These are phyloP conservation scores for Diarsia mendica DNA, from an alignment of 2,888 invertebrate genomes.

Conservation along the genomic window DNA sequence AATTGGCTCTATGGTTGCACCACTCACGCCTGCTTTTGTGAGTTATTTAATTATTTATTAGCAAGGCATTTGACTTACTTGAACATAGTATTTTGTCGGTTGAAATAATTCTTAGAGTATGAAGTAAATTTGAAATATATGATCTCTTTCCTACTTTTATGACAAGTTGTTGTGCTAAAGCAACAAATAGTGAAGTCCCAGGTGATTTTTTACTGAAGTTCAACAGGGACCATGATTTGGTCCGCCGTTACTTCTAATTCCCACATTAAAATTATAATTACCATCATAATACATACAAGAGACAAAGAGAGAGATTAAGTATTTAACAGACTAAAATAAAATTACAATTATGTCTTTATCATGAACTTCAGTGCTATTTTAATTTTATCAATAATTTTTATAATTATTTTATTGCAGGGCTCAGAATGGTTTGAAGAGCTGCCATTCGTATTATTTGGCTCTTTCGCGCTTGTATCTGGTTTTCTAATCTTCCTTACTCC, in stretches of 20 bases:
- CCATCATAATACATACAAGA: too few relatives aligned
- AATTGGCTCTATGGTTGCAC: slow-evolving; percentile 91
- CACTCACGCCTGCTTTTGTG: slow-evolving; percentile 91
- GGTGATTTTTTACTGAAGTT: not conserved
- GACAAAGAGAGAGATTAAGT: too few relatives aligned
- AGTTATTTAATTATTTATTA: slow-evolving; percentile 64
- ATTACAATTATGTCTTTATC: not conserved
- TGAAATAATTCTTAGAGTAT: not conserved
- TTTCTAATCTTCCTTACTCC: slow-evolving; percentile 88
- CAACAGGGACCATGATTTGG: not conserved
- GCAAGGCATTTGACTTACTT: not conserved
- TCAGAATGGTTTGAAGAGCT: slow-evolving; percentile 78
- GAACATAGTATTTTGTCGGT: not conserved
- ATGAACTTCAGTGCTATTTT: not conserved
- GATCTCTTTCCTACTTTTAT: not conserved
- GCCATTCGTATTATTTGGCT: slow-evolving; percentile 90
- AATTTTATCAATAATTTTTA: not conserved
- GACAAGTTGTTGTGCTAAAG: not conserved
- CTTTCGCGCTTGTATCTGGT: slow-evolving; percentile 87
- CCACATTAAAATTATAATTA: not conserved
- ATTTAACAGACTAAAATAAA: too few relatives aligned
- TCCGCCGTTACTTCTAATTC: not conserved
- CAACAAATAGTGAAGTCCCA: not conserved
- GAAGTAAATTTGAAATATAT: not conserved
- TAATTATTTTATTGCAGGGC: slow-evolving; percentile 69